Conservation (phyloP, 2,113 vertebrate species). For the Struthidea cinerea region DNA sequence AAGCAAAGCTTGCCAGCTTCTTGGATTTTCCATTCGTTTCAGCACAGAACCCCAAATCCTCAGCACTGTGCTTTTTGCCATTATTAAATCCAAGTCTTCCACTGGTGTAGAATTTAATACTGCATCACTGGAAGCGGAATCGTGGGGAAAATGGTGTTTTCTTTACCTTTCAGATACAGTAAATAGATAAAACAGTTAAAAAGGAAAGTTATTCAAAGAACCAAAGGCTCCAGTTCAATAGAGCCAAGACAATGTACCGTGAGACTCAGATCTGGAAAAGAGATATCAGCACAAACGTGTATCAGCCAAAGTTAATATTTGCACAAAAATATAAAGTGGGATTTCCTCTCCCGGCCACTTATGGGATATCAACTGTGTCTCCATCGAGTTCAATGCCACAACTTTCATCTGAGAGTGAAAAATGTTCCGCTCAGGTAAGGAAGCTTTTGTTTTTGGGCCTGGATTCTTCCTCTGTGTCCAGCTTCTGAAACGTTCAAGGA, state of each 20-base stretch:
- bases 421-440: background rate
- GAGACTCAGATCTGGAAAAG: slow-evolving; percentile 77
- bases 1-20: background rate
- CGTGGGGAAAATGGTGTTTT: background rate
- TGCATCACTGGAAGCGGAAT: background rate
- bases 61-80: background rate
- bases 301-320: slow-evolving; percentile 85
- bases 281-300: slow-evolving; percentile 65
- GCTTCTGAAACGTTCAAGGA: background rate
- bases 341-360: slow-evolving; percentile 70
- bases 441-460: background rate
- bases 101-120: background rate
- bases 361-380: slow-evolving; percentile 36
- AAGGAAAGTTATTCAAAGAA: slow-evolving; percentile 23
- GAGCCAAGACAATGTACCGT: background rate
- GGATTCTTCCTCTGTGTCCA: background rate
- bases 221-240: background rate
- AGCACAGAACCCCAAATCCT: background rate
- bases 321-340: slow-evolving; percentile 73
- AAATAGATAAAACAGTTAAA: slow-evolving; percentile 29
- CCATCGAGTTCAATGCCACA: slow-evolving; percentile 50
- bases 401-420: slow-evolving; percentile 39
- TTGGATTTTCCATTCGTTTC: background rate
- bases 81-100: background rate
- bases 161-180: slow-evolving; percentile 6